phyloP scores from a whole-genome alignment of 2,113 vertebrate species.

The Sylvietta virens region DNA sequence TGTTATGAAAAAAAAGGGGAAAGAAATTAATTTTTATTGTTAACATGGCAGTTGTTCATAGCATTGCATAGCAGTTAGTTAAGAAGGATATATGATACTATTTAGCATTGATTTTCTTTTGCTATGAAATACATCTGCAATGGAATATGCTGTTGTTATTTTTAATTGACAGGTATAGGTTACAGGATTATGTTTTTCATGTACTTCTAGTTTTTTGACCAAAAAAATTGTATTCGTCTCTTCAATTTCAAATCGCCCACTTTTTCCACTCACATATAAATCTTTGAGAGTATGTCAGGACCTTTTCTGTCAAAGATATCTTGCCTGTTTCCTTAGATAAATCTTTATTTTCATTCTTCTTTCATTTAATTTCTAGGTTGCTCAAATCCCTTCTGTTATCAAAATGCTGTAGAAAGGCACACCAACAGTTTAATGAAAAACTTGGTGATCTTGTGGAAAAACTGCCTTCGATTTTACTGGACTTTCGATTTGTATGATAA shows the following conservation, averaged over 20 bases:
- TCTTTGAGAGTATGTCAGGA: not conserved
- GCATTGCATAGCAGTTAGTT: not conserved
- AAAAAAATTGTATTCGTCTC: not conserved
- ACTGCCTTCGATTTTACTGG: not conserved
- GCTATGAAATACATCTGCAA: not conserved
- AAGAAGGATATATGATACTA: not conserved
- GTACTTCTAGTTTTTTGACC: not conserved
- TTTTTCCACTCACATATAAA: not conserved
- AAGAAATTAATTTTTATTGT: not conserved
- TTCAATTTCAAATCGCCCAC: not conserved
- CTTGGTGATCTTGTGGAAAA: not conserved
- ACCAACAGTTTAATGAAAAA: not conserved
- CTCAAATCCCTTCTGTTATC: not conserved
- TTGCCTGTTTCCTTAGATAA: not conserved
- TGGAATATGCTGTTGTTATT: not conserved
- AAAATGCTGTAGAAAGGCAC: not conserved
- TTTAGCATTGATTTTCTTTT: not conserved
- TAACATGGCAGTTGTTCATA: not conserved
- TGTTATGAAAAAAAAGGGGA: too few relatives aligned
- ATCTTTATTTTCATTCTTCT: not conserved
- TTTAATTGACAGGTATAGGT: not conserved
- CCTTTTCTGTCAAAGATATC: not conserved
- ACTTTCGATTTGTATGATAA: not conserved
- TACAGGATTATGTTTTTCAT: not conserved
- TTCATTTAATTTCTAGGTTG: not conserved